Conservation (phyloP, 2,113 vertebrate species). For the Odobenus rosmarus region DNA sequence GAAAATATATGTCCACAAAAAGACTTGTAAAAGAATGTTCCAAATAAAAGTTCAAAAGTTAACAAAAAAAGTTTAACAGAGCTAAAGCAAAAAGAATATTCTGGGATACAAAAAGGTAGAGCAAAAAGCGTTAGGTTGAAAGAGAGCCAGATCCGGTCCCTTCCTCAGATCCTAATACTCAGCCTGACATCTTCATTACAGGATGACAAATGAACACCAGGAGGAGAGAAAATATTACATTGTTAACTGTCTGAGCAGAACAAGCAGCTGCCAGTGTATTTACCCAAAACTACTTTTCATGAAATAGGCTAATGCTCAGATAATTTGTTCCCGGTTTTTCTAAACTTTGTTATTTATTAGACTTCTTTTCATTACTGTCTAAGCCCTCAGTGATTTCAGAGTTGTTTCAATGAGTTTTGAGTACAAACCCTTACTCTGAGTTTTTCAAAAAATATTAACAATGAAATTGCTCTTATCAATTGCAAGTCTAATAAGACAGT, state of each 20-base stretch:
- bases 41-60: background rate
- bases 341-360: constrained; percentile 37
- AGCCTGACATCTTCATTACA: background rate
- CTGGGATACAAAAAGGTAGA: background rate
- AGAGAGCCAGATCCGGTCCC: background rate
- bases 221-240: background rate
- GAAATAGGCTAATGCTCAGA: constrained; percentile 66
- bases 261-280: constrained; percentile 36
- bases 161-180: background rate
- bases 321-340: constrained; percentile 65
- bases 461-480: background rate
- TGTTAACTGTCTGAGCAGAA: background rate
- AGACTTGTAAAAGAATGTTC: background rate
- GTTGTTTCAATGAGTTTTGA: constrained; percentile 1
- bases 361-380: background rate
- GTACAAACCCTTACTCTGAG: constrained; percentile 5
- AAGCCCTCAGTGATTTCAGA: constrained; percentile 16
- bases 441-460: constrained; percentile 32
- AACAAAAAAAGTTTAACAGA: background rate
- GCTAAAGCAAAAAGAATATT: background rate
- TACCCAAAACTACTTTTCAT: constrained; percentile 49
- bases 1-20: background rate
- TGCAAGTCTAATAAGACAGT: background rate
- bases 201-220: background rate
- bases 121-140: background rate